phyloP scores from a whole-genome alignment of 2,113 vertebrate genomes.

The Conger conger region DNA sequence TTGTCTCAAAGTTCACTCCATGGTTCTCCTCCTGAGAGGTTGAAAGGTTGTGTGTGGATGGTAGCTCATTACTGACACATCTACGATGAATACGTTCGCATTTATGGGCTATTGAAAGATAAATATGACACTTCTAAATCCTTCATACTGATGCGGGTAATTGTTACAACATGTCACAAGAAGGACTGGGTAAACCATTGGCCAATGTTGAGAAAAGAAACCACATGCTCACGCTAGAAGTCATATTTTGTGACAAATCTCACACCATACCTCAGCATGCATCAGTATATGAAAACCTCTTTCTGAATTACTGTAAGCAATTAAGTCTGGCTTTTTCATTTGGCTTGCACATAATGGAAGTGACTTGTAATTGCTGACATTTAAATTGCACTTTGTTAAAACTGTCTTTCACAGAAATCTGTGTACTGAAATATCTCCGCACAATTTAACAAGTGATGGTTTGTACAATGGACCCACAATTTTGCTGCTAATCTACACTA shows the following conservation, averaged over 20 bases:
- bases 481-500: not conserved
- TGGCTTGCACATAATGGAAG: not conserved
- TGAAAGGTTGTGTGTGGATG: not conserved
- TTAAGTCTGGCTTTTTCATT: not conserved
- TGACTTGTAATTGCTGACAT: not conserved
- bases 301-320: not conserved
- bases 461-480: not conserved
- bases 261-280: too few relatives aligned
- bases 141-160: not conserved
- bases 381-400: not conserved
- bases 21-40: not conserved
- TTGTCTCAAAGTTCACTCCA: constrained; percentile 4
- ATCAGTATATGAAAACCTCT: not conserved
- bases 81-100: not conserved
- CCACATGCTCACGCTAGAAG: not conserved
- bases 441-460: not conserved
- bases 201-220: not conserved
- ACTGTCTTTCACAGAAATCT: not conserved
- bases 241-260: too few relatives aligned
- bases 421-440: not conserved
- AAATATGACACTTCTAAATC: constrained; percentile 7
- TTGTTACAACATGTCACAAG: not conserved
- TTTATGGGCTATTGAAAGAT: not conserved
- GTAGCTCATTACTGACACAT: not conserved
- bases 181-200: not conserved